Evolutionary conservation across 1,140 invertebrate species (phyloP).

Genomic region (Marisa cornuarietis): DNA sequence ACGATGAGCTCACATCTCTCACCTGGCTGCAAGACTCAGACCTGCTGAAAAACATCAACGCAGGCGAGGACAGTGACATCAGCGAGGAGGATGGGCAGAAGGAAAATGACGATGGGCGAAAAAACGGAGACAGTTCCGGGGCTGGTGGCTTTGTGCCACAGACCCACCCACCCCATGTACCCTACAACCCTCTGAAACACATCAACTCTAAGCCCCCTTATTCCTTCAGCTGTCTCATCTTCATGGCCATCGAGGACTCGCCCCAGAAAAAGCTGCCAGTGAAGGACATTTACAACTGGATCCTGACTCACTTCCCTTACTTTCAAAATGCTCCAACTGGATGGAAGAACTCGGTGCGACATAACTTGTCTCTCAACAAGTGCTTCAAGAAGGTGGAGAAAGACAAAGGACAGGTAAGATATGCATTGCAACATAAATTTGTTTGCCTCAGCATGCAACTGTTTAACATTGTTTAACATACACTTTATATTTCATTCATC

Average conservation of each 20-base stretch:
- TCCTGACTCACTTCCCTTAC: constrained; percentile 65
- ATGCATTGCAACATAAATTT: background rate
- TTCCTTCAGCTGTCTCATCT: constrained; percentile 94
- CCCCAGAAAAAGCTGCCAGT: constrained; percentile 88
- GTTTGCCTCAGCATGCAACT: background rate
- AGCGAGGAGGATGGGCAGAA: constrained; percentile 49
- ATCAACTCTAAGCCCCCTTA: constrained; percentile 91
- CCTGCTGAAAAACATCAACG: constrained; percentile 75
- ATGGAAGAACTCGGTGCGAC: constrained; percentile 72
- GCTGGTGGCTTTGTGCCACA: constrained; percentile 35
- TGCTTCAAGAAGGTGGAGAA: constrained; percentile 71
- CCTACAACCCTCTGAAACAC: constrained; percentile 75
- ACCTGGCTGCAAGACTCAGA: constrained; percentile 92
- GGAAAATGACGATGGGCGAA: constrained; percentile 42
- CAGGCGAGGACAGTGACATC: constrained; percentile 44
- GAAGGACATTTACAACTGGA: constrained; percentile 72
- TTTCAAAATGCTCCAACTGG: constrained; percentile 66
- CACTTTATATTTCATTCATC: too few species aligned
- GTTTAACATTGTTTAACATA: too few species aligned
- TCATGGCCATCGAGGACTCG: constrained; percentile 96
- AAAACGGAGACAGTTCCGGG: constrained; percentile 25
- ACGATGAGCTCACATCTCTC: constrained; percentile 86
- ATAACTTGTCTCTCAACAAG: constrained; percentile 71
- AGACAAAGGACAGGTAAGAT: constrained; percentile 73
- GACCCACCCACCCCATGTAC: constrained; percentile 58